phyloP scores from a whole-genome alignment of 2,113 vertebrate genomes.

The Atlantisia rogersi region DNA sequence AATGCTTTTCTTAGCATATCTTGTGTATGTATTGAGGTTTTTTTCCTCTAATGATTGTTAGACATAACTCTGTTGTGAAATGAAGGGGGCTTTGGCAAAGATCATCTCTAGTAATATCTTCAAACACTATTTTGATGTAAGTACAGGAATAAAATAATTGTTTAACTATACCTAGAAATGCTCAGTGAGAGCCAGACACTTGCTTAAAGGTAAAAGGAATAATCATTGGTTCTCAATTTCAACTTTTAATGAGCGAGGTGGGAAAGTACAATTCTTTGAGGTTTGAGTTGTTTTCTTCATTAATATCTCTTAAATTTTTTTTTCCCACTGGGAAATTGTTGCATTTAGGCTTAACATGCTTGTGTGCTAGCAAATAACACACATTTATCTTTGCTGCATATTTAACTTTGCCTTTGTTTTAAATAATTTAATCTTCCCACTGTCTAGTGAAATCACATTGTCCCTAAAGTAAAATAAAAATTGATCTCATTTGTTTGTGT shows the following conservation, averaged over 20 bases:
- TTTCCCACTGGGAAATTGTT: not conserved
- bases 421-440: slow-evolving; percentile 45
- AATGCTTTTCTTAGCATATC: not conserved
- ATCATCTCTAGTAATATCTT: not conserved
- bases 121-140: not conserved
- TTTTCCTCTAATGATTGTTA: not conserved
- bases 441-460: slow-evolving; percentile 42
- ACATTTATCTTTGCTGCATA: not conserved
- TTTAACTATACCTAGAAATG: not conserved
- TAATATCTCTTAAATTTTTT: not conserved
- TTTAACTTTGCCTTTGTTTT: slow-evolving; percentile 49
- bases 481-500: slow-evolving; percentile 51
- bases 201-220: not conserved
- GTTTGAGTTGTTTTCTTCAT: not conserved
- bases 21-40: not conserved
- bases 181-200: not conserved
- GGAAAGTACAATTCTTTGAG: not conserved
- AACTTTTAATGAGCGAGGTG: not conserved
- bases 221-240: not conserved
- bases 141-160: not conserved
- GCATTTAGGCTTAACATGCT: not conserved
- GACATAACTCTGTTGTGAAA: not conserved
- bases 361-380: not conserved
- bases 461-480: slow-evolving; percentile 44
- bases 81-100: not conserved